Conservation (phyloP, 2,113 vertebrate genomes). For the Nothocercus julius region DNA sequence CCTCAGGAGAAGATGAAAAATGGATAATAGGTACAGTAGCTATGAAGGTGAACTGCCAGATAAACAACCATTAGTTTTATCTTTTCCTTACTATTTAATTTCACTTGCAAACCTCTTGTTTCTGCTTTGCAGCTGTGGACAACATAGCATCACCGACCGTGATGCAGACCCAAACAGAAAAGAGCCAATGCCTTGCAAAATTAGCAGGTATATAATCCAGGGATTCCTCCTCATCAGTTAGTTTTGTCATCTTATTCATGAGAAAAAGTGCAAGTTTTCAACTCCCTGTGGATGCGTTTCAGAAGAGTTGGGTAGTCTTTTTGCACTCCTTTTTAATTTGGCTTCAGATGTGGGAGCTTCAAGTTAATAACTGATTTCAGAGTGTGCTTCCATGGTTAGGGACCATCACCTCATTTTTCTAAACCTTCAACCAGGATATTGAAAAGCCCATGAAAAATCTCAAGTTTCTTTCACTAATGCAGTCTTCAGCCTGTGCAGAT, state of each 20-base stretch:
- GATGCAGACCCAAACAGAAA: too few species aligned
- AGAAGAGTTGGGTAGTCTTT: neutral
- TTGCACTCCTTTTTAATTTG: neutral
- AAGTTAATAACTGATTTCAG: too few species aligned
- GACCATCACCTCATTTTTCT: too few species aligned
- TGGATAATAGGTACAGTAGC: neutral
- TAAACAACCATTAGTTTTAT: neutral
- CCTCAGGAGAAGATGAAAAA: neutral
- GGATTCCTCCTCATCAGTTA: neutral
- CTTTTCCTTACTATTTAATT: too few species aligned
- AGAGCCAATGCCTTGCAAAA: neutral
- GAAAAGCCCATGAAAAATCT: neutral
- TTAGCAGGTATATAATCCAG: too few species aligned
- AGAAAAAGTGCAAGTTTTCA: neutral
- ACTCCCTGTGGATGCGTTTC: neutral
- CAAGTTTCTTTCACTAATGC: neutral
- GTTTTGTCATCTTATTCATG: neutral
- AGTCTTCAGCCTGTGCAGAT: neutral
- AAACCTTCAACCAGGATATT: neutral
- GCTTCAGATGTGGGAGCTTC: neutral
- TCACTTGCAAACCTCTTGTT: too few species aligned
- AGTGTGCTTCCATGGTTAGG: too few species aligned
- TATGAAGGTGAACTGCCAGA: neutral
- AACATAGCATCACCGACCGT: too few species aligned
- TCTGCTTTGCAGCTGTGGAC: too few species aligned